Percentiles rank a stretch among this genome's conserved stretches.
Conservation (phyloP, 2,888 invertebrate genomes). For the Noctua pronuba region DNA sequence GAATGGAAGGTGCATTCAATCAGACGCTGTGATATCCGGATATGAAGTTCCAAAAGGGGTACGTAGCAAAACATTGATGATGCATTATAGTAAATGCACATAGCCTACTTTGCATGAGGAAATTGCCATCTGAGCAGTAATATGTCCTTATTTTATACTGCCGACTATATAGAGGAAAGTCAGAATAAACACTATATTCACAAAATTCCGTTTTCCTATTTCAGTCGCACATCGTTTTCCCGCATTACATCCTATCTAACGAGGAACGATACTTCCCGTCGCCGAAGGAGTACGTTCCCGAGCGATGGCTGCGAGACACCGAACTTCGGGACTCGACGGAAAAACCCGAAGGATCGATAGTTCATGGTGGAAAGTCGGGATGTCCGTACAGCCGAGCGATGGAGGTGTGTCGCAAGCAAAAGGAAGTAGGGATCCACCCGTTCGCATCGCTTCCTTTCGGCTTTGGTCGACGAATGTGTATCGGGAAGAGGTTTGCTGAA, state of each 20-base stretch:
- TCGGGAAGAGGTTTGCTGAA: conserved; percentile 95
- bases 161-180: conserved; percentile 2
- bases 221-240: conserved; percentile 95
- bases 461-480: conserved; percentile 94
- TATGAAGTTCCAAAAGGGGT: conserved; percentile 96
- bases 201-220: conserved; percentile 66
- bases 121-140: not conserved
- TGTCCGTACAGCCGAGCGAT: conserved; percentile 64
- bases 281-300: conserved; percentile 93
- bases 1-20: conserved; percentile 94
- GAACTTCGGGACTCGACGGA: conserved; percentile 65
- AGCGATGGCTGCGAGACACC: conserved; percentile 93
- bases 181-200: conserved; percentile 2
- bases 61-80: conserved; percentile 71
- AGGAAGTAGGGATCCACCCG: conserved; percentile 92
- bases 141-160: not conserved
- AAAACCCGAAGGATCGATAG: conserved; percentile 50
- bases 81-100: not conserved
- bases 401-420: conserved; percentile 84
- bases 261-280: conserved; percentile 93
- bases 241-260: conserved; percentile 94
- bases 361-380: conserved; percentile 23
- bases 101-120: not conserved
- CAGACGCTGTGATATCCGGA: conserved; percentile 94
- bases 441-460: conserved; percentile 94